A percentile compares a stretch with the other conserved stretches of the same genome.
Evolutionary conservation across 2,113 vertebrate species (phyloP).

Genomic region (Prionailurus bengalensis): DNA sequence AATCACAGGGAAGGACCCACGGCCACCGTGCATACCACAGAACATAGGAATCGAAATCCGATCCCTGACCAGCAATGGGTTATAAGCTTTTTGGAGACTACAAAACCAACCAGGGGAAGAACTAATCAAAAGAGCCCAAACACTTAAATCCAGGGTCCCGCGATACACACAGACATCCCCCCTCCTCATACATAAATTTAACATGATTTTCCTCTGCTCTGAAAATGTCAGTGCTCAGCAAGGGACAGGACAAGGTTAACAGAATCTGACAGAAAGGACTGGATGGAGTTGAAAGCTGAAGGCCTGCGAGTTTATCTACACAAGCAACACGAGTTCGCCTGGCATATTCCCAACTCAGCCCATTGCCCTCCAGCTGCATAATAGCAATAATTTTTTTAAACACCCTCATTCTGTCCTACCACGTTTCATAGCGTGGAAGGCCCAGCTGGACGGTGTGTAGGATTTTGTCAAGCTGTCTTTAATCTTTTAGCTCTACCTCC

Average conservation of each 20-base stretch:
- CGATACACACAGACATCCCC: slow-evolving; percentile 61
- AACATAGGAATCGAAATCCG: background rate
- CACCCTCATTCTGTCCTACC: slow-evolving; percentile 58
- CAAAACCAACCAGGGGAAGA: slow-evolving; percentile 83
- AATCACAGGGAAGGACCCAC: background rate
- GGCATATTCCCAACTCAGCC: slow-evolving; percentile 80
- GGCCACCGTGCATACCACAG: fast-evolving
- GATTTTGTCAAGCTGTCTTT: slow-evolving; percentile 63
- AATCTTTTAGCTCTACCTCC: slow-evolving; percentile 53
- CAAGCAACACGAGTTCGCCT: slow-evolving; percentile 84
- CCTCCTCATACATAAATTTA: slow-evolving; percentile 84
- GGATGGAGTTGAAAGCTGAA: slow-evolving; percentile 84
- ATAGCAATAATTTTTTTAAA: slow-evolving; percentile 73
- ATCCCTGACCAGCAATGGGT: background rate
- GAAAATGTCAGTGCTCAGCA: slow-evolving; percentile 85
- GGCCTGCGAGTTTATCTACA: slow-evolving; percentile 86
- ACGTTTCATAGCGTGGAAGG: slow-evolving; percentile 56
- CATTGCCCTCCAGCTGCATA: slow-evolving; percentile 54
- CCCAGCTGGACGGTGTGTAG: slow-evolving; percentile 71
- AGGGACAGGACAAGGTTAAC: slow-evolving; percentile 87
- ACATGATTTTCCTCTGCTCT: slow-evolving; percentile 85
- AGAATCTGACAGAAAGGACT: slow-evolving; percentile 82
- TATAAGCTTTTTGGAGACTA: slow-evolving; percentile 75
- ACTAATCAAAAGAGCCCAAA: slow-evolving; percentile 83
- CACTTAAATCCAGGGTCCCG: slow-evolving; percentile 47